A percentile compares a stretch with the other conserved stretches of the same genome.
These are phyloP conservation scores for Andrena haemorrhoa DNA, from an alignment of 2,888 invertebrate genomes.

Conservation along the genomic window DNA sequence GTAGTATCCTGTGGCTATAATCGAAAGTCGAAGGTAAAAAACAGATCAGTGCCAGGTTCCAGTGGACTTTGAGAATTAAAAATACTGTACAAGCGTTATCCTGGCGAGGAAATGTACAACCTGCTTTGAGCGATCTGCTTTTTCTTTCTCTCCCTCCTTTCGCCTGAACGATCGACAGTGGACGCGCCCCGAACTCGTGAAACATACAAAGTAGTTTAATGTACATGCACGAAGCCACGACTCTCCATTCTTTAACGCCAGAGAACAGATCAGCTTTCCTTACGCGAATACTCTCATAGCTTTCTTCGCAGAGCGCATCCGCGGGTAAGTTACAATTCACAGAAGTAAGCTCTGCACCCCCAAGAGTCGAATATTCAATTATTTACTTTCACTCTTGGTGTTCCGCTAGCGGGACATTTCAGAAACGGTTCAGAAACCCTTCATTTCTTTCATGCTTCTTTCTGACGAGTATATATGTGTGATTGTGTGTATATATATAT, in stretches of 20 bases:
- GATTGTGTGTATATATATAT: conserved; percentile 14
- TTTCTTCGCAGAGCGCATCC: conserved; percentile 19
- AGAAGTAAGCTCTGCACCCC: conserved; percentile 21
- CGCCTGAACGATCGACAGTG: conserved; percentile 57
- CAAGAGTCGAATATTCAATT: conserved; percentile 41
- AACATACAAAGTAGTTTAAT: conserved; percentile 51
- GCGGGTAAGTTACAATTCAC: conserved; percentile 14
- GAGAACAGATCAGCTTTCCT: conserved; percentile 32
- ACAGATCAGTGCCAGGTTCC: conserved; percentile 73
- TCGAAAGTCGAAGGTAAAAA: conserved; percentile 67
- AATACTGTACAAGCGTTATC: conserved; percentile 82
- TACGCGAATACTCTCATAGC: conserved; percentile 8
- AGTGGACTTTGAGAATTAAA: conserved; percentile 77
- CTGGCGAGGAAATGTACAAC: conserved; percentile 77
- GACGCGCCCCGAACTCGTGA: conserved; percentile 34
- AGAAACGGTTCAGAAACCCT: conserved; percentile 9
- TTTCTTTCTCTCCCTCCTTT: conserved; percentile 24
- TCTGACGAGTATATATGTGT: conserved; percentile 37
- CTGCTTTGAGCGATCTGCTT: conserved; percentile 68
- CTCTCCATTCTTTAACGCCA: conserved; percentile 37
- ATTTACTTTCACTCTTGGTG: conserved; percentile 61
- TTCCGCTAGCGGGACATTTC: conserved; percentile 37
- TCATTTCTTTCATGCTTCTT: conserved; percentile 17
- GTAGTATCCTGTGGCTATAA: conserved; percentile 59
- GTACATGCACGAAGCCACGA: conserved; percentile 51